phyloP scores from a whole-genome alignment of 2,888 invertebrate genomes.

The Eulithis testata region DNA sequence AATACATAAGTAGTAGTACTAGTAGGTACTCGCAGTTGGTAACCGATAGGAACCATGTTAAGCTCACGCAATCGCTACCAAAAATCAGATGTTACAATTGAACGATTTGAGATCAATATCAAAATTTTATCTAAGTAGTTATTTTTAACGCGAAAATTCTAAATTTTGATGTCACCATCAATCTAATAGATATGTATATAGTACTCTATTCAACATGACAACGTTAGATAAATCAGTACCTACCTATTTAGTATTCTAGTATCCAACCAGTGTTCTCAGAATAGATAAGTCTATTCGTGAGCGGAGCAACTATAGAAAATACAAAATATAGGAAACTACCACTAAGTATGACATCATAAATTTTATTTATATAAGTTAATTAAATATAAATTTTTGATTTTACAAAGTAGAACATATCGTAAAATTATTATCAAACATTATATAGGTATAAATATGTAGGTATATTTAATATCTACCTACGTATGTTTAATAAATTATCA shows the following conservation, averaged over 20 bases:
- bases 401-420: too few species aligned
- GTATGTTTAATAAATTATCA: too few species aligned
- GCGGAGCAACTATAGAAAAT: too few species aligned
- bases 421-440: too few species aligned
- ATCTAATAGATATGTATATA: constrained; percentile 2
- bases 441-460: too few species aligned
- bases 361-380: too few species aligned
- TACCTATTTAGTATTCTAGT: background rate
- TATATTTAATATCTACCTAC: too few species aligned
- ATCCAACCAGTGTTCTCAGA: too few species aligned
- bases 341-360: too few species aligned
- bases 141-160: constrained; percentile 6
- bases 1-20: constrained; percentile 6
- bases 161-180: constrained; percentile 3
- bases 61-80: constrained; percentile 11
- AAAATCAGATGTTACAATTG: constrained; percentile 8
- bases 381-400: too few species aligned
- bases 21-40: background rate
- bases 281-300: too few species aligned
- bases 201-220: constrained; percentile 4
- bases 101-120: background rate
- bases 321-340: too few species aligned
- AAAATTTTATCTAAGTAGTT: constrained; percentile 11
- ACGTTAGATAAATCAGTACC: background rate
- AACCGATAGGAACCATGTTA: background rate